Evolutionary conservation across 92 coral and sea anemone species (phyloP).

Genomic region (Umimayanthus chanpuru): DNA sequence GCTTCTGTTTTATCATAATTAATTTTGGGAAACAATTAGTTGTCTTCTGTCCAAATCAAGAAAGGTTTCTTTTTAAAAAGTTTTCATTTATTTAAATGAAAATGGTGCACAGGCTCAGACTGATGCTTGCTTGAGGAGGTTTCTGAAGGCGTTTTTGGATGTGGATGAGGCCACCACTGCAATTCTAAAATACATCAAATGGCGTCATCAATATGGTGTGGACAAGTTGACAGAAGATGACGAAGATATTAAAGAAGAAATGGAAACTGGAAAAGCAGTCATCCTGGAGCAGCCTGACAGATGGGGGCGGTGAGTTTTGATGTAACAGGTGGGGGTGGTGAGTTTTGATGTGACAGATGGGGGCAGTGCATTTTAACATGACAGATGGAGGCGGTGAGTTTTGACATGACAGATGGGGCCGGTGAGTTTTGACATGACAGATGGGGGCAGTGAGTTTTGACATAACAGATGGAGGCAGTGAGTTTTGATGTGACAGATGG

Average conservation of each 20-base stretch:
- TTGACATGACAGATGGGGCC: slow-evolving; percentile 68
- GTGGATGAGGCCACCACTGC: slow-evolving; percentile 85
- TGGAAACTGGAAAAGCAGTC: slow-evolving; percentile 82
- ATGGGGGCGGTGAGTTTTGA: slow-evolving; percentile 72
- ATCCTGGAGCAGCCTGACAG: slow-evolving; percentile 85
- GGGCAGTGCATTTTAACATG: slow-evolving; percentile 66
- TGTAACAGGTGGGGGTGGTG: no score
- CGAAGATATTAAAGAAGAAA: slow-evolving; percentile 83
- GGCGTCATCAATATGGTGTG: slow-evolving; percentile 95
- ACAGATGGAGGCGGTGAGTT: no score
- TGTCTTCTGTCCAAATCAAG: no score
- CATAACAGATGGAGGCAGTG: slow-evolving; percentile 82
- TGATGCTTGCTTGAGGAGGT: slow-evolving; percentile 93
- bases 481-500: background rate
- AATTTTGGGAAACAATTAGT: no score
- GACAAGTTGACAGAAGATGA: slow-evolving; percentile 80
- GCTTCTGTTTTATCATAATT: no score
- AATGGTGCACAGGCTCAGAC: slow-evolving; percentile 69
- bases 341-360: slow-evolving; percentile 52
- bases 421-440: slow-evolving; percentile 54
- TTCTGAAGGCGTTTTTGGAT: slow-evolving; percentile 80
- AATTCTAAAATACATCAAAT: slow-evolving; percentile 80
- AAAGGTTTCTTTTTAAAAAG: no score
- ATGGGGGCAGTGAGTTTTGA: no score
- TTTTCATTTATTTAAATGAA: no score